Percentiles rank a stretch among this genome's conserved stretches.
Evolutionary conservation across 2,113 vertebrate species (phyloP).

Genomic region (Pangasianodon gigas): DNA sequence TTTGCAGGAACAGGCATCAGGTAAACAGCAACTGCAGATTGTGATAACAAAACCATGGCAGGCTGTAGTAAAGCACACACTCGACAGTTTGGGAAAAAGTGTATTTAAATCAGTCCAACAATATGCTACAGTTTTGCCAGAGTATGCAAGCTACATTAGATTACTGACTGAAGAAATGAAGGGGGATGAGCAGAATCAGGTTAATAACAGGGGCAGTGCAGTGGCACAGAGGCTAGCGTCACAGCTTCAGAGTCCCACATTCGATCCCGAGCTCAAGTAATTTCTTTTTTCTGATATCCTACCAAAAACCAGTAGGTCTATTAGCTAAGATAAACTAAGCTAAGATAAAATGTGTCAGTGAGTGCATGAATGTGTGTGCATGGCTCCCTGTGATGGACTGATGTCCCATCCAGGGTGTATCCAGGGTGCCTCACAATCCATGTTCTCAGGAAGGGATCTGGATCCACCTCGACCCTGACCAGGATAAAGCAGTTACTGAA

Average conservation of each 20-base stretch:
- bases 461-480: background rate
- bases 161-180: background rate
- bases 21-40: slow-evolving; percentile 19
- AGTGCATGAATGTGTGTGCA: no score
- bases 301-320: background rate
- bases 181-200: background rate
- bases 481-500: background rate
- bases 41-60: background rate
- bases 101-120: background rate
- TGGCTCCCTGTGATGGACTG: no score
- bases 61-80: background rate
- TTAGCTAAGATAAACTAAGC: background rate
- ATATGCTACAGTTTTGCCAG: background rate
- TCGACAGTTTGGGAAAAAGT: background rate
- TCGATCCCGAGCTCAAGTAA: background rate
- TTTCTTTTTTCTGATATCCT: background rate
- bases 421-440: background rate
- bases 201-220: background rate
- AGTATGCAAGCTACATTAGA: background rate
- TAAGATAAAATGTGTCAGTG: background rate
- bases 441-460: background rate
- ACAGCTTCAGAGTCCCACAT: background rate
- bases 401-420: background rate
- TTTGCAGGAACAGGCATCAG: background rate
- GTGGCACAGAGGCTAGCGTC: background rate